A percentile compares a stretch with the other conserved stretches of the same genome.
phyloP scores from a whole-genome alignment of 1,140 invertebrate genomes.

The Drosophila fuyamai region DNA sequence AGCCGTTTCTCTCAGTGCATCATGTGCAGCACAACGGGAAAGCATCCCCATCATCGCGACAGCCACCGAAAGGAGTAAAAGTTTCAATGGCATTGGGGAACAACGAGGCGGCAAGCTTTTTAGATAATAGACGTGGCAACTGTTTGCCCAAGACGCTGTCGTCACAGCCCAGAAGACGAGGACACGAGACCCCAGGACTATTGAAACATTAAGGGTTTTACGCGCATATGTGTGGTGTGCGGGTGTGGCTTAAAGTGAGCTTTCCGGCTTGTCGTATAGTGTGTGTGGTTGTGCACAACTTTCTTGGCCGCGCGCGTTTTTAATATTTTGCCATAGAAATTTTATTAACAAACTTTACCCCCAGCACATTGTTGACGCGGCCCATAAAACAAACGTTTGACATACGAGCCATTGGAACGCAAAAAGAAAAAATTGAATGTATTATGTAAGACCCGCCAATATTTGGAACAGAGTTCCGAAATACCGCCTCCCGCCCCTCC shows the following conservation, averaged over 20 bases:
- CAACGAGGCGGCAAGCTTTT: slow-evolving; percentile 67
- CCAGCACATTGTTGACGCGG: slow-evolving; percentile 52
- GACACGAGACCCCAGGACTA: slow-evolving; percentile 56
- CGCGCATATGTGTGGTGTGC: slow-evolving; percentile 17
- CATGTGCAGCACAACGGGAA: slow-evolving; percentile 2
- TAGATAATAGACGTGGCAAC: slow-evolving; percentile 78
- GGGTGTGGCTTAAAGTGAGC: slow-evolving; percentile 57
- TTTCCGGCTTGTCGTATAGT: slow-evolving; percentile 22
- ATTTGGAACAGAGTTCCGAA: slow-evolving; percentile 34
- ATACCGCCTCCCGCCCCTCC: slow-evolving; percentile 6
- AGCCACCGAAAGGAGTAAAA: slow-evolving; percentile 71
- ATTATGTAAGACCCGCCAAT: slow-evolving; percentile 41
- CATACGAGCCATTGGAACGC: slow-evolving; percentile 51
- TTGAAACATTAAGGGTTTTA: slow-evolving; percentile 71
- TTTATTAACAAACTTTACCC: slow-evolving; percentile 75
- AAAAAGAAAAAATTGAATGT: slow-evolving; percentile 30
- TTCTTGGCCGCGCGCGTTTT: slow-evolving; percentile 28
- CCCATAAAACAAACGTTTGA: slow-evolving; percentile 75
- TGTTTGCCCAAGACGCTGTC: slow-evolving; percentile 60
- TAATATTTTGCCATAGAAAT: slow-evolving; percentile 69
- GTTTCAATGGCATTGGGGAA: slow-evolving; percentile 55
- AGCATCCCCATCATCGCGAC: slow-evolving; percentile 32
- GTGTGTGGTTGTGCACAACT: slow-evolving; percentile 27
- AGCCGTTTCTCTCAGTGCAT: slow-evolving; percentile 6
- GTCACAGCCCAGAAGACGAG: slow-evolving; percentile 37